A percentile compares a stretch with the other conserved stretches of the same genome.
phyloP scores from a whole-genome alignment of 2,113 vertebrate genomes.

The Theropithecus gelada region DNA sequence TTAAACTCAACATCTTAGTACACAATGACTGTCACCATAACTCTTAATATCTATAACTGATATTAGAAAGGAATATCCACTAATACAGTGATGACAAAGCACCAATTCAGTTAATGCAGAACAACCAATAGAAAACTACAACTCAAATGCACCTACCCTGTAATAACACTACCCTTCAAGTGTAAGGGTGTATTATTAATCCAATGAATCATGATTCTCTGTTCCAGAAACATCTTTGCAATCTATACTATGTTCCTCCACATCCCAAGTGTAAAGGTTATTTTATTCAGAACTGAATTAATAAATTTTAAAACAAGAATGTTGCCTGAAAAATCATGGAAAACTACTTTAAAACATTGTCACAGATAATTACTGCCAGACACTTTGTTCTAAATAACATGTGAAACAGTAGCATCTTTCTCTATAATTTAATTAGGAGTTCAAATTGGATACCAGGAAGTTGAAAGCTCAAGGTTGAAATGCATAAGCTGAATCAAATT shows the following conservation, averaged over 20 bases:
- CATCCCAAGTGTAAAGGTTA: not conserved
- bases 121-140: not conserved
- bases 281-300: conserved; percentile 37
- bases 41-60: not conserved
- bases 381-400: conserved; percentile 40
- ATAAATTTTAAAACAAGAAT: conserved; percentile 39
- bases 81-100: not conserved
- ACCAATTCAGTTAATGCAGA: not conserved
- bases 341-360: conserved; percentile 55
- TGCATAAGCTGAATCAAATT: conserved; percentile 33
- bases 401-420: conserved; percentile 29
- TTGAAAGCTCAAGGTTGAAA: not conserved
- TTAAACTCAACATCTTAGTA: conserved; percentile 4
- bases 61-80: not conserved
- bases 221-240: conserved; percentile 5
- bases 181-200: conserved; percentile 6
- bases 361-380: not conserved
- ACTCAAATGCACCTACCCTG: not conserved
- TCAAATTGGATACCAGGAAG: not conserved
- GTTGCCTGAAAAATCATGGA: conserved; percentile 25
- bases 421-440: conserved; percentile 37
- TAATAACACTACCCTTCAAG: not conserved
- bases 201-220: not conserved
- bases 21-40: not conserved
- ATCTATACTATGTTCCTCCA: not conserved